Base-by-base conservation (phyloP, 2,797 vertebrate species). In the Eulemur rubriventer region DNA sequence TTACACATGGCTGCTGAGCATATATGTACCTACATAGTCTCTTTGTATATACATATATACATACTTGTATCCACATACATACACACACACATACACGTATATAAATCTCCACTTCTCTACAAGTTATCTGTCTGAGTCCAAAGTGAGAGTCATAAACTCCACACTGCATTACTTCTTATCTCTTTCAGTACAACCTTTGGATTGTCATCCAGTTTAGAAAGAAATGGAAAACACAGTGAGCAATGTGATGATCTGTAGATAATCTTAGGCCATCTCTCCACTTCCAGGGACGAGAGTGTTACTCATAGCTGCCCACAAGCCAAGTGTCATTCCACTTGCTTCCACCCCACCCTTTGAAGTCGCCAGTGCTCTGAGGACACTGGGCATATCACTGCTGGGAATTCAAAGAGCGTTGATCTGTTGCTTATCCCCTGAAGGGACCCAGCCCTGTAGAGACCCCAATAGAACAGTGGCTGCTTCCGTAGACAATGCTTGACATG, bases 111-210 rank as follows among this genome's bases (percentile, higher is more conserved):
- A 33, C 38, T 70, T 95, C 26, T 28, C 46, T 86, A 20, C 0
- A 57, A 91, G 59, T 52, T 63, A 22, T 52, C 65, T 89, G 55
- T 33, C 35, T 84, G 41, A 93, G 30, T 89, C 43, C 18, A 91
- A 85, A 63, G 38, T 57, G 57, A 94, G 18, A 89, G 1, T 55
- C 63, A 89, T 67, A 61, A 89, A 55, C 13, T 63, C 7, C 38
- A 28, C 9, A 13, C 50, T 86, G 3, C 11, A 33, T 78, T 46
- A 69, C 30, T 90, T 80, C 55, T 90, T 59, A 89, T 81, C 86
- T 83, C 57, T 84, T 50, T 82, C 75, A 75, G 17, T 17, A 26
- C 69, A 94, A 65, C 38, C 43, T 95, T 92, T 88, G 41, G 46
- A 73, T 83, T 43, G 26, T 55, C 67, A 61, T 30, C 1, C 48